These are phyloP conservation scores for Branchinecta lynchi DNA, from an alignment of 1,140 invertebrate genomes.

Conservation along the genomic window DNA sequence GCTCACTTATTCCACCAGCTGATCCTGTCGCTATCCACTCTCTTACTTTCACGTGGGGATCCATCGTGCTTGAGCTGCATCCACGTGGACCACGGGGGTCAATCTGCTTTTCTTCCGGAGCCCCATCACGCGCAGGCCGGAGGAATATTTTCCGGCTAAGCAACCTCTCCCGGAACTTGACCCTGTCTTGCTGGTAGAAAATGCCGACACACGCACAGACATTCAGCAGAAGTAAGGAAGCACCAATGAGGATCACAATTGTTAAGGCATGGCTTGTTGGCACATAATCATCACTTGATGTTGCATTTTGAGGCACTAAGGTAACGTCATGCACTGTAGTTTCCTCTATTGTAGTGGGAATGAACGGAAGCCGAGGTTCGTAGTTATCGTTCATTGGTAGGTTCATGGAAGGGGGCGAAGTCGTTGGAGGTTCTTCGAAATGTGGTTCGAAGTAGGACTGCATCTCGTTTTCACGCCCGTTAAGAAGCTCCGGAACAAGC, in stretches of 20 bases:
- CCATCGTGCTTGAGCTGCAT: conserved; percentile 58
- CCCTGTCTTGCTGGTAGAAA: conserved; percentile 53
- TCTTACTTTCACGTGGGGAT: conserved; percentile 63
- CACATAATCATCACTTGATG: neutral
- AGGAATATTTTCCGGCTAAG: conserved; percentile 31
- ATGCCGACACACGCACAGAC: conserved; percentile 53
- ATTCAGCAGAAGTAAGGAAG: conserved; percentile 66
- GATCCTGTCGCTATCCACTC: conserved; percentile 49
- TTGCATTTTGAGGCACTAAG: neutral
- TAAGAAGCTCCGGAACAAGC: conserved; percentile 37
- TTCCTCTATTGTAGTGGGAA: neutral
- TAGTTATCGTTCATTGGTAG: neutral
- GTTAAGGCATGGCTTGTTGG: conserved; percentile 35
- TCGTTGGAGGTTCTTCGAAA: neutral
- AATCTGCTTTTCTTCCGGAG: neutral
- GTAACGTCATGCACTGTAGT: neutral
- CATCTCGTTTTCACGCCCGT: neutral
- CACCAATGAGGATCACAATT: conserved; percentile 55
- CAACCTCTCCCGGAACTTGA: conserved; percentile 36
- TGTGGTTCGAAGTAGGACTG: neutral
- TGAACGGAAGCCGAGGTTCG: neutral
- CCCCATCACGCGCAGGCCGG: conserved; percentile 18
- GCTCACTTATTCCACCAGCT: neutral
- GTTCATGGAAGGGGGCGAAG: neutral
- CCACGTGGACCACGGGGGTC: neutral